Evolutionary conservation across 1,140 invertebrate genomes (phyloP).

Genomic region (Drosophila parvula): DNA sequence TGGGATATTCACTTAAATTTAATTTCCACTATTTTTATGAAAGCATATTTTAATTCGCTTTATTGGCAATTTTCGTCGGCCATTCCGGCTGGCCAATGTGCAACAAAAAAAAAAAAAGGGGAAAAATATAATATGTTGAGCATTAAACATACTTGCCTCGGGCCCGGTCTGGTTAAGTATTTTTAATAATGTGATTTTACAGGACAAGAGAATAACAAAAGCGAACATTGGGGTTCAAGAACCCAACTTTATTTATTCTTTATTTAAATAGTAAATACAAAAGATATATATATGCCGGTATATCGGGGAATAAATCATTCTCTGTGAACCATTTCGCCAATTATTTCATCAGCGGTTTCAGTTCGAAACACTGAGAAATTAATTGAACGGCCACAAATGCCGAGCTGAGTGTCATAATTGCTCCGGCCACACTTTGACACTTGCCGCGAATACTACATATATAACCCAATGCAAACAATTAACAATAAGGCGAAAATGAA

Average conservation of each 20-base stretch:
- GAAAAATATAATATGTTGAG: constrained; percentile 12
- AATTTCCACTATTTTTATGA: constrained; percentile 75
- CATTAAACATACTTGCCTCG: constrained; percentile 5
- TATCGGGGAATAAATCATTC: not conserved
- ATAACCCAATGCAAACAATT: constrained; percentile 14
- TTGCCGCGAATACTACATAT: not conserved
- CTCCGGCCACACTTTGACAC: constrained; percentile 30
- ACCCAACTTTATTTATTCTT: constrained; percentile 7
- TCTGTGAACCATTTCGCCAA: constrained; percentile 1
- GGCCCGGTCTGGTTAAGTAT: constrained; percentile 26
- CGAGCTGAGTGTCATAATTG: constrained; percentile 21
- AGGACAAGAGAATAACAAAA: not conserved
- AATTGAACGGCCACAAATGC: constrained; percentile 35
- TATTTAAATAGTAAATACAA: constrained; percentile 6
- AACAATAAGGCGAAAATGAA: constrained; percentile 15
- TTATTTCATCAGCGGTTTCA: constrained; percentile 41
- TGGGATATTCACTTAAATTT: constrained; percentile 67
- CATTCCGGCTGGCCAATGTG: constrained; percentile 31
- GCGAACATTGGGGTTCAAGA: not conserved
- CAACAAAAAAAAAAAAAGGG: constrained; percentile 29
- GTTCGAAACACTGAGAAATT: constrained; percentile 12
- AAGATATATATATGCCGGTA: not conserved
- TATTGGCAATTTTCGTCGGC: constrained; percentile 67
- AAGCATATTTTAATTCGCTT: constrained; percentile 78
- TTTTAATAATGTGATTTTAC: constrained; percentile 44